phyloP scores from a whole-genome alignment of 1,140 invertebrate species.

The Brachionus sp. region DNA sequence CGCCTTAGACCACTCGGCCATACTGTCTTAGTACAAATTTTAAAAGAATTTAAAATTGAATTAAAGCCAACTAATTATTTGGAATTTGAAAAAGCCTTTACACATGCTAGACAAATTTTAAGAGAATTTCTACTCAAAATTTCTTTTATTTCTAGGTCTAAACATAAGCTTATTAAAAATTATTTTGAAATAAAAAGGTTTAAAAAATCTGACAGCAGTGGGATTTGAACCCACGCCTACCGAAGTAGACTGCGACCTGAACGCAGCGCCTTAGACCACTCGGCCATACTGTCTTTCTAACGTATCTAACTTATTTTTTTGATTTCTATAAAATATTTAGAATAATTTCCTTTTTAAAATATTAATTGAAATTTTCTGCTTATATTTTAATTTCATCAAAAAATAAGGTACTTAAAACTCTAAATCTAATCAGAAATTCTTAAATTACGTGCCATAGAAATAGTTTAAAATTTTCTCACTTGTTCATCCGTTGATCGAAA shows the following conservation, averaged over 20 bases:
- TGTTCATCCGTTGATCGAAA: background rate
- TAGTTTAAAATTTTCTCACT: background rate
- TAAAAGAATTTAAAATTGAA: background rate
- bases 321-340: too few relatives aligned
- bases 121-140: too few relatives aligned
- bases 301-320: too few relatives aligned
- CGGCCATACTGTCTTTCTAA: background rate
- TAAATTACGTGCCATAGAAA: background rate
- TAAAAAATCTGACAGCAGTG: constrained; percentile 28
- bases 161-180: background rate
- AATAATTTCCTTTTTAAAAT: too few relatives aligned
- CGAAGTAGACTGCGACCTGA: constrained; percentile 29
- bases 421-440: background rate
- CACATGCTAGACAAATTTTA: too few relatives aligned
- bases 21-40: background rate
- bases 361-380: too few relatives aligned
- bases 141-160: background rate
- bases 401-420: too few relatives aligned
- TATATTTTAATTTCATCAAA: too few relatives aligned
- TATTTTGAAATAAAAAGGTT: background rate
- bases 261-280: constrained; percentile 35
- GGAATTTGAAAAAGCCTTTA: too few relatives aligned
- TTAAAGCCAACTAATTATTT: too few relatives aligned
- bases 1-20: constrained; percentile 14
- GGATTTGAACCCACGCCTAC: constrained; percentile 35